Evolutionary conservation across 2,113 vertebrate species (phyloP), one percentile per base, ranked within the genome.

Genomic region (Sisor rabdophorus): DNA sequence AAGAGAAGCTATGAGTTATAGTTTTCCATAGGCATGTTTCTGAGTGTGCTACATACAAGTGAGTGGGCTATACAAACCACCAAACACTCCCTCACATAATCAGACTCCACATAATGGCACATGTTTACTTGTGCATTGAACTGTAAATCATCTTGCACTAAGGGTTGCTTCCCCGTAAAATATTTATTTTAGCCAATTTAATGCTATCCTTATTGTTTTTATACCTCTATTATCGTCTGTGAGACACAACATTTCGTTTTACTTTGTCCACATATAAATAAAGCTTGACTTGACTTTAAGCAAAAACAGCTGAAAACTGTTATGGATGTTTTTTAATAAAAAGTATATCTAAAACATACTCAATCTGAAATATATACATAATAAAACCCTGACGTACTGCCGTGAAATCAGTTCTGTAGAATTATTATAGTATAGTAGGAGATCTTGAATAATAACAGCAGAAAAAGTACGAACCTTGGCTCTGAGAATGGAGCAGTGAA

Each of bases 401-500:
- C 36, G 15, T 22, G n/a, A 13, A 64, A n/a, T 12, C 40, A 64
- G 40, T 48, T 64, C 11, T 48, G n/a, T 11, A 10, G 16, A 16
- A 50, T 28, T 50, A 19, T 50, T 28, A 28, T 4, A 36, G 32
- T 26, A 10, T 19, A 1, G 8, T 26, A 26, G 67, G 24, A 40
- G 26, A 52, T 71, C 48, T 70, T 20, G 52, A 61, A 71, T 70
- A 15, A 63, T 64, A 52, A 36, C 26, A 17, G 12, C 63, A n/a
- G 40, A 24, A 47, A 16, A 28, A 24, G 52, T 69, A 0, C 60
- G 85, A 72, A 91, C 91, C 90, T 91, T 92, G 52, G 90, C 91
- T 70, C 86, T 86, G 4, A 89, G 83, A 24, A 92, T 13, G 0
- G 85, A 90, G 84, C 91, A 92, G 85, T 89, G 89, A 74, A 92